Conservation (phyloP, 2,888 invertebrate species). For the Pandemis corylana region DNA sequence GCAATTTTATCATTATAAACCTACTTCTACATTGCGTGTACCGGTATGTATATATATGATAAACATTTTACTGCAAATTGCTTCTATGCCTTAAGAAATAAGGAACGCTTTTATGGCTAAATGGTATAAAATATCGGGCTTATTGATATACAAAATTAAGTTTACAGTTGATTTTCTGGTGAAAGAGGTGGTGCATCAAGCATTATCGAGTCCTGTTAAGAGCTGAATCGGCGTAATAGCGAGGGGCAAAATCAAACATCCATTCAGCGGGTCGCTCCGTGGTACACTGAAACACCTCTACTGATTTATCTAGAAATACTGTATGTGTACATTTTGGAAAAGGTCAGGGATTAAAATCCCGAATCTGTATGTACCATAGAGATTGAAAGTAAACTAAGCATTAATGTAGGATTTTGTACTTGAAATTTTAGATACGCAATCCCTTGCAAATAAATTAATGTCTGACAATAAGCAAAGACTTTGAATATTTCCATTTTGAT, state of each 20-base stretch:
- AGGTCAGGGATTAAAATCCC: background rate
- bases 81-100: constrained; percentile 50
- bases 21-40: constrained; percentile 21
- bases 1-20: constrained; percentile 56
- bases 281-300: background rate
- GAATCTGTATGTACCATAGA: background rate
- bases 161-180: background rate
- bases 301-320: constrained; percentile 9
- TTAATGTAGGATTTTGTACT: background rate
- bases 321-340: background rate
- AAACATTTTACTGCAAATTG: constrained; percentile 62
- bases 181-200: background rate
- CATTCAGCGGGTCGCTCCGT: constrained; percentile 35
- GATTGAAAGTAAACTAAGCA: background rate
- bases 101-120: constrained; percentile 48
- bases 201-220: background rate
- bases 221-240: constrained; percentile 41
- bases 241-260: constrained; percentile 47
- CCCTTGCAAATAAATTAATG: constrained; percentile 12
- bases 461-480: constrained; percentile 6
- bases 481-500: constrained; percentile 34
- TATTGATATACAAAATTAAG: constrained; percentile 32
- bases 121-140: constrained; percentile 16
- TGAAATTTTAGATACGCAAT: background rate
- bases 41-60: constrained; percentile 41